These are phyloP conservation scores for Diarsia dahlii DNA, from an alignment of 2,888 invertebrate species.

Conservation along the genomic window DNA sequence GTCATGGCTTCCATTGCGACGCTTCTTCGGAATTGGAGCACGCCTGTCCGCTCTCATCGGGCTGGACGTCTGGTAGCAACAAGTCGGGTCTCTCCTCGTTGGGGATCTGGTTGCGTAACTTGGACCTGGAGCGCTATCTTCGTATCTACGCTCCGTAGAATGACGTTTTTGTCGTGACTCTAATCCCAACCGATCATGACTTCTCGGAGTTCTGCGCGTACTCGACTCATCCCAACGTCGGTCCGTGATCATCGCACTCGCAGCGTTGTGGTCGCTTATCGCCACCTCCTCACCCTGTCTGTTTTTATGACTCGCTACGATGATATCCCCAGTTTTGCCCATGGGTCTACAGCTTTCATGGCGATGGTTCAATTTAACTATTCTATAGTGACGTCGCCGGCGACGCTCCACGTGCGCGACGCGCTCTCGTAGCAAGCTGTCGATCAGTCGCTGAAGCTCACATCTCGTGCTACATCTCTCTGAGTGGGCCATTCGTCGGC, in stretches of 20 bases:
- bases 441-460: constrained; percentile 86
- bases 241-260: constrained; percentile 72
- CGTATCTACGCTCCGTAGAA: constrained; percentile 63
- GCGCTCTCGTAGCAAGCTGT: constrained; percentile 84
- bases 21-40: constrained; percentile 46
- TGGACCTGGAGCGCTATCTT: constrained; percentile 82
- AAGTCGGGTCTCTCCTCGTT: constrained; percentile 77
- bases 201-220: constrained; percentile 73
- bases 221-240: constrained; percentile 72
- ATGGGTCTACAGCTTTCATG: constrained; percentile 84
- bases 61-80: constrained; percentile 80
- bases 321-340: constrained; percentile 88
- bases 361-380: constrained; percentile 86
- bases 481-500: constrained; percentile 79
- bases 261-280: constrained; percentile 77
- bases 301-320: constrained; percentile 87
- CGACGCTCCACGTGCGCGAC: constrained; percentile 87
- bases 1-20: constrained; percentile 59
- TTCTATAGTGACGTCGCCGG: constrained; percentile 86
- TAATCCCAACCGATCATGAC: constrained; percentile 76
- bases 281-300: constrained; percentile 76
- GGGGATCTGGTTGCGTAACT: constrained; percentile 76
- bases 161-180: constrained; percentile 71
- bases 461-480: constrained; percentile 81
- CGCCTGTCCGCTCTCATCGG: constrained; percentile 68